Percentiles rank a stretch among this genome's conserved stretches.
Evolutionary conservation across 2,888 invertebrate genomes (phyloP).

Genomic region (Lasioglossum zephyrum): DNA sequence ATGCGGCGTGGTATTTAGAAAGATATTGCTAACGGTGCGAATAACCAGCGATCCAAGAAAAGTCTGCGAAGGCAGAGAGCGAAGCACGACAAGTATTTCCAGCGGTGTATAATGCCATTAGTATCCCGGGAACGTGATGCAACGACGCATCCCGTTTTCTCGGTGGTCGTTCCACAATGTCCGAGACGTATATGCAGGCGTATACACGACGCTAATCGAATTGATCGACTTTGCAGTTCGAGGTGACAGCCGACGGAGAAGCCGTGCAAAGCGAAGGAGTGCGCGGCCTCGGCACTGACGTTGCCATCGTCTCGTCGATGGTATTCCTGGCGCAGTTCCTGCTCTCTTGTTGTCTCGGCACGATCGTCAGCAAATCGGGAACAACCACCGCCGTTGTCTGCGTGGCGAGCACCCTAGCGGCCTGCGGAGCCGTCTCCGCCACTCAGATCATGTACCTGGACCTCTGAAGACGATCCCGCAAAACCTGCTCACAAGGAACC

Average conservation of each 20-base stretch:
- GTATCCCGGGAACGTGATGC: background rate
- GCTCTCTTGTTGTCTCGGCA: slow-evolving; percentile 94
- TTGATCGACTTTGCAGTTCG: slow-evolving; percentile 86
- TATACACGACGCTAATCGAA: slow-evolving; percentile 26
- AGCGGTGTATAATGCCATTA: slow-evolving; percentile 18
- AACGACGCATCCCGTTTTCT: background rate
- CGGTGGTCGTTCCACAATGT: background rate
- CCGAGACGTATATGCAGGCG: background rate
- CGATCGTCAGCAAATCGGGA: slow-evolving; percentile 91
- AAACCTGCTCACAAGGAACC: background rate
- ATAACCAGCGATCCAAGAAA: background rate
- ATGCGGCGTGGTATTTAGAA: background rate
- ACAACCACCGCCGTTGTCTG: slow-evolving; percentile 95
- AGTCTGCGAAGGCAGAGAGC: background rate
- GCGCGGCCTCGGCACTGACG: slow-evolving; percentile 97
- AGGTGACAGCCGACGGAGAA: slow-evolving; percentile 86
- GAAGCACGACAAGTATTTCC: slow-evolving; percentile 4
- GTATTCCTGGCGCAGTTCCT: slow-evolving; percentile 97
- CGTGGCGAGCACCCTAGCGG: slow-evolving; percentile 93
- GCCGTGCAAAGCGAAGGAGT: slow-evolving; percentile 87
- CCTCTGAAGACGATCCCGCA: slow-evolving; percentile 86
- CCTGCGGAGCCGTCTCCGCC: slow-evolving; percentile 93
- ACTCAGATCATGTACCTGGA: slow-evolving; percentile 96
- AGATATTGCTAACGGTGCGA: background rate
- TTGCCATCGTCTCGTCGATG: slow-evolving; percentile 97